Base-by-base conservation (phyloP, 2,113 vertebrate species). In the Nyctibius bracteatus region DNA sequence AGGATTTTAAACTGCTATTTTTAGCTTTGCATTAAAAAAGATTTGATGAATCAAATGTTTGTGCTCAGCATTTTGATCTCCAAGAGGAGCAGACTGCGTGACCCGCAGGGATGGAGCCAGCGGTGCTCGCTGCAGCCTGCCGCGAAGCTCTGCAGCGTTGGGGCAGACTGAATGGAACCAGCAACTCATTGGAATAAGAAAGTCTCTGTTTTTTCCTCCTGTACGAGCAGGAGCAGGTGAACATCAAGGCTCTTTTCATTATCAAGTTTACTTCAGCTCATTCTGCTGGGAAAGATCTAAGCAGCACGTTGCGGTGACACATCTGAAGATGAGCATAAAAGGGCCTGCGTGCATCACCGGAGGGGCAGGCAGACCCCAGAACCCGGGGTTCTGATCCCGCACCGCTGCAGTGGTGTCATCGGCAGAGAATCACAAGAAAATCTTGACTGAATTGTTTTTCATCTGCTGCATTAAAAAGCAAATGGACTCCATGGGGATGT, bases 131-230 rank as follows among this genome's bases (percentile, higher is more conserved):
- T 4, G 43, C 0, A 67, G 63, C 86, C 61, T 3, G 54, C 20
- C 4, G 31, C 4, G 47, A 3, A n/a, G 39, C 80, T 6, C 9
- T 0, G 54, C 71, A 1, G 47, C 20, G 0, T 9, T 15, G 1
- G 59, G 49, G 74, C 22, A 10, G 57, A 0, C 1, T 1, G 39
- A 41, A 25, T 0, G 21, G 33, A 2, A 33, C 55, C 72, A 24
- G 31, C 4, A 4, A 39, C 0, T 16, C 72, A 1, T 25, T 8
- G n/a, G 33, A 15, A 21, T 3, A 8, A 9, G n/a, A 28, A 46
- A 43, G 14, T 4, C 43, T 19, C 74, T 27, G 2, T 5, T 33
- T 49, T 39, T 68, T 2, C 5, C 80, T 74, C 12, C 24, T 2
- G 78, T 3, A 5, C 0, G 17, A 57, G 63, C 17, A 0, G 66